These are phyloP conservation scores for Psittacula derbiana DNA, from an alignment of 2,797 vertebrate species.

Conservation along the genomic window DNA sequence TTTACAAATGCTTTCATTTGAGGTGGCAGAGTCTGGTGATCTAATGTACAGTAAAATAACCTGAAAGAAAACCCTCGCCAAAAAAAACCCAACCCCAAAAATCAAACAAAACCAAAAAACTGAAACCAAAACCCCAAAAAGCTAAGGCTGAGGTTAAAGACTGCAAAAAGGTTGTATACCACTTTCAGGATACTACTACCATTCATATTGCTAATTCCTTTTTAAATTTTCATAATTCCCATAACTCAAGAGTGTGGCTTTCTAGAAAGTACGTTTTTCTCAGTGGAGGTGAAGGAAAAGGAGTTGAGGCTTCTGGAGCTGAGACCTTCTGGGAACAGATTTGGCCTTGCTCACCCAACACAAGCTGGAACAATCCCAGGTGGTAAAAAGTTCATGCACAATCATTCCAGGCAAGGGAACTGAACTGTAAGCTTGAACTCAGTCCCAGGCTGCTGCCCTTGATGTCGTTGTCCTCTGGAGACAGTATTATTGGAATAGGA, in stretches of 20 bases:
- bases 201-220: not conserved
- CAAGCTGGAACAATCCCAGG: not conserved
- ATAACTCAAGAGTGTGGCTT: not conserved
- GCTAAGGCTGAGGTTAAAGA: not conserved
- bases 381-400: not conserved
- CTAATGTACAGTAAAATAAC: not conserved
- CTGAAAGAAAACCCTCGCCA: not conserved
- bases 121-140: fast-evolving
- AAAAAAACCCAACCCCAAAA: not conserved
- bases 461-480: not conserved
- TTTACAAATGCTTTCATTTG: not conserved
- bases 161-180: not conserved
- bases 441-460: not conserved
- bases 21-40: not conserved
- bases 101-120: fast-evolving
- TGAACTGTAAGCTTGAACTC: not conserved
- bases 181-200: not conserved
- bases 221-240: not conserved
- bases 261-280: not conserved
- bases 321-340: not conserved
- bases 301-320: not conserved
- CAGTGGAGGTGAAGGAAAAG: not conserved
- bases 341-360: not conserved
- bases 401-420: not conserved
- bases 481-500: not conserved